A percentile compares a stretch with the other conserved stretches of the same genome.
phyloP scores from a whole-genome alignment of 2,113 vertebrate species.

The Semnopithecus entellus region DNA sequence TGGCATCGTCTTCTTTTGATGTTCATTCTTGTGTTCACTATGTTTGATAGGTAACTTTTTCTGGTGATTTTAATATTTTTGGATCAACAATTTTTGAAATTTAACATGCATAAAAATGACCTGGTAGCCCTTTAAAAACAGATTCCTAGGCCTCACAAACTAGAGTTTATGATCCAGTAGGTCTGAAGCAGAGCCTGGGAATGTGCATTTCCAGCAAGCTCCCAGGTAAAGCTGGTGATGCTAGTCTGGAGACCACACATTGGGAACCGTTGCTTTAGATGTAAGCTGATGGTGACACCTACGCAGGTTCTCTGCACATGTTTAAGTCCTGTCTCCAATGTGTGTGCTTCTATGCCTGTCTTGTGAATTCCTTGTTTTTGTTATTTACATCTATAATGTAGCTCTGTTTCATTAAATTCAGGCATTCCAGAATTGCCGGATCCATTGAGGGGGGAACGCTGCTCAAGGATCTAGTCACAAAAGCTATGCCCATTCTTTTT shows the following conservation, averaged over 20 bases:
- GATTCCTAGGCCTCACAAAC: not conserved
- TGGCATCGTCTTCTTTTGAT: not conserved
- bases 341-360: not conserved
- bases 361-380: not conserved
- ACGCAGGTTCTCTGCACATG: not conserved
- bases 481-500: not conserved
- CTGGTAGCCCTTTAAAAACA: not conserved
- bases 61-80: not conserved
- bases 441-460: not conserved
- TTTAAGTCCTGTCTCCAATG: not conserved
- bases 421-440: not conserved
- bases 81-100: not conserved
- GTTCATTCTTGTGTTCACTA: not conserved
- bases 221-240: too few relatives aligned
- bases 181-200: not conserved
- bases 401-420: not conserved
- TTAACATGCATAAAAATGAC: not conserved
- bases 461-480: not conserved
- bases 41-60: not conserved
- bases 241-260: not conserved
- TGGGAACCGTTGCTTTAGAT: not conserved
- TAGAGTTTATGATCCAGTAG: not conserved
- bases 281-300: not conserved
- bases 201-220: not conserved
- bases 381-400: not conserved